Conservation (phyloP, 1,140 invertebrate species). For the Mamestra configurata region DNA sequence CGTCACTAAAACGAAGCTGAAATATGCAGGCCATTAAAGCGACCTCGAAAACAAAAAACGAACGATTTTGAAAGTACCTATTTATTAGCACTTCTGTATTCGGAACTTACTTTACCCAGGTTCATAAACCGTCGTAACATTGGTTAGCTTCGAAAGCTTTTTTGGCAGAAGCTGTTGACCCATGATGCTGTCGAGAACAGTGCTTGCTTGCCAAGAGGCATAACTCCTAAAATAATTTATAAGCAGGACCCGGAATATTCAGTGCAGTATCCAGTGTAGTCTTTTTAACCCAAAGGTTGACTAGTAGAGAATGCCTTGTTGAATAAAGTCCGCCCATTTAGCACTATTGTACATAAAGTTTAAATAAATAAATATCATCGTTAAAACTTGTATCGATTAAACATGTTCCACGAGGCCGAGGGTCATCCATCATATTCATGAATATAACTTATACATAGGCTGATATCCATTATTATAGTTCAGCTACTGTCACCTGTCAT, state of each 20-base stretch:
- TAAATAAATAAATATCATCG: neutral
- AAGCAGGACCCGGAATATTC: too few species aligned
- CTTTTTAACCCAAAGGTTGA: too few species aligned
- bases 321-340: too few species aligned
- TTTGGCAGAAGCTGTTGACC: too few species aligned
- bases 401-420: neutral
- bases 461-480: neutral
- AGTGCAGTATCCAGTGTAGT: too few species aligned
- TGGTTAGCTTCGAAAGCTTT: neutral
- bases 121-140: neutral
- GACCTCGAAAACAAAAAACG: conserved; percentile 9
- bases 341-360: too few species aligned
- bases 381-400: neutral
- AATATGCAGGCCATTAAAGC: conserved; percentile 19
- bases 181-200: neutral
- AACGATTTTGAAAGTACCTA: neutral
- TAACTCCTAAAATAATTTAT: too few species aligned
- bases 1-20: conserved; percentile 12
- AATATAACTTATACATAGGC: neutral
- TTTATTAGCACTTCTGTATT: neutral
- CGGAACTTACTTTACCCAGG: neutral
- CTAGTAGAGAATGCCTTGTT: too few species aligned
- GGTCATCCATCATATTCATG: neutral
- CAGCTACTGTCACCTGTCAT: neutral
- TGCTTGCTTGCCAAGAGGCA: neutral